Percentiles rank a stretch among this genome's conserved stretches.
phyloP scores from a whole-genome alignment of 2,797 vertebrate species.

The Pterois miles region DNA sequence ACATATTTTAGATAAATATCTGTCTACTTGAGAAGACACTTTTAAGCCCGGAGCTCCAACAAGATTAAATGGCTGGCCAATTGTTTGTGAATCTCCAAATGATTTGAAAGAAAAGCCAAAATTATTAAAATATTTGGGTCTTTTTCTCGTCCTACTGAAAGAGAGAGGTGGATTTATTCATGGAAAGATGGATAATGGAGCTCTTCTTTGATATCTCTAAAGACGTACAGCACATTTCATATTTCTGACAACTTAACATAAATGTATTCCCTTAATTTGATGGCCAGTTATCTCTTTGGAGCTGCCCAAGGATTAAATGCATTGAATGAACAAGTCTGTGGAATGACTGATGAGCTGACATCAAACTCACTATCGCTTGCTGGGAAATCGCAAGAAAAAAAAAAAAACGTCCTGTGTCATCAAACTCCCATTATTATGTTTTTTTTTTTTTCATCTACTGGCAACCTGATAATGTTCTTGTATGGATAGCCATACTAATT shows the following conservation, averaged over 20 bases:
- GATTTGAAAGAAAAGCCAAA: conserved; percentile 58
- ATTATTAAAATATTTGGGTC: conserved; percentile 32
- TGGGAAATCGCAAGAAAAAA: conserved; percentile 25
- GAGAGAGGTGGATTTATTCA: conserved; percentile 7
- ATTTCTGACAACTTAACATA: conserved; percentile 44
- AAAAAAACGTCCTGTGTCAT: conserved; percentile 55
- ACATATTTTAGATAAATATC: conserved; percentile 83
- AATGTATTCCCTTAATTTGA: conserved; percentile 56
- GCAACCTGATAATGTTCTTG: conserved; percentile 57
- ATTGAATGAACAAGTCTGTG: conserved; percentile 29
- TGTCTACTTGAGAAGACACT: conserved; percentile 77
- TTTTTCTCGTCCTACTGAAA: conserved; percentile 13
- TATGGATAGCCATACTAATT: conserved; percentile 64
- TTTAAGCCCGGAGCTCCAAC: conserved; percentile 67
- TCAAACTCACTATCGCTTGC: conserved; percentile 45
- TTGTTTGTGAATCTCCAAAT: conserved; percentile 69
- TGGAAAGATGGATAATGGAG: not conserved
- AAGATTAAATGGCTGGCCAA: conserved; percentile 72
- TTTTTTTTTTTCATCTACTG: conserved; percentile 47
- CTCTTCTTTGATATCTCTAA: conserved; percentile 12
- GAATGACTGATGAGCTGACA: conserved; percentile 65
- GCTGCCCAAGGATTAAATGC: conserved; percentile 40
- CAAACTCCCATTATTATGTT: conserved; percentile 49
- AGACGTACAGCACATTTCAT: conserved; percentile 38
- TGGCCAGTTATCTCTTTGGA: conserved; percentile 48